A percentile compares a stretch with the other conserved stretches of the same genome.
Evolutionary conservation across 2,113 vertebrate genomes (phyloP).

Genomic region (Corvus cornix): DNA sequence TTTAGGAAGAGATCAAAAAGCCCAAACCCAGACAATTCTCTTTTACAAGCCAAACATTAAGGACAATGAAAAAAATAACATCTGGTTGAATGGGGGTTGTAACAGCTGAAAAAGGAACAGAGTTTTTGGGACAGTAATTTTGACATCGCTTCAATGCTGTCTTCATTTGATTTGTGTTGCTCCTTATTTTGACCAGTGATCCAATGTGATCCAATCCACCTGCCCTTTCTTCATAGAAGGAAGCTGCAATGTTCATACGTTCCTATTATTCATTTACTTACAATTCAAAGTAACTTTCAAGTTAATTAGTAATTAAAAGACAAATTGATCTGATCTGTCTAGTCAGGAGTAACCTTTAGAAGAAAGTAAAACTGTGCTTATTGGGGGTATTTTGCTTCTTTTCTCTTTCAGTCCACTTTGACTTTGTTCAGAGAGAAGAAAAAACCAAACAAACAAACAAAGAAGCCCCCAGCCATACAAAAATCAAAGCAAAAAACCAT

Average conservation of each 20-base stretch:
- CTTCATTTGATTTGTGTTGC: background rate
- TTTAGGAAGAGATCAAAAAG: background rate
- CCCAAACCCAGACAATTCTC: background rate
- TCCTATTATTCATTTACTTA: background rate
- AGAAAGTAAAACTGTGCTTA: background rate
- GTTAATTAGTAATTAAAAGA: background rate
- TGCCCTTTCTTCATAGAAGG: background rate
- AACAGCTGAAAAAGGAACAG: background rate
- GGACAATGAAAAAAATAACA: background rate
- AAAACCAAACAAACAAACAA: rapidly evolving
- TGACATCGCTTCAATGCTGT: background rate
- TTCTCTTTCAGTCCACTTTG: background rate
- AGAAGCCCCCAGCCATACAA: background rate
- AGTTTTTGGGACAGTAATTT: background rate
- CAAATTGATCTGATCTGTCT: background rate
- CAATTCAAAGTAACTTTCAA: background rate
- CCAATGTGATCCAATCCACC: background rate
- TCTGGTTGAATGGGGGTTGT: background rate
- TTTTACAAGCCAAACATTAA: background rate
- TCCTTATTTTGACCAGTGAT: background rate
- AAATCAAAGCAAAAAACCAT: rapidly evolving
- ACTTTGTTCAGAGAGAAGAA: background rate
- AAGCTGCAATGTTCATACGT: background rate
- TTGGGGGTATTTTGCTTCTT: background rate
- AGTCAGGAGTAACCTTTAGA: background rate